Conservation (phyloP, 1,140 invertebrate genomes). For the Diploscapter pachys region DNA sequence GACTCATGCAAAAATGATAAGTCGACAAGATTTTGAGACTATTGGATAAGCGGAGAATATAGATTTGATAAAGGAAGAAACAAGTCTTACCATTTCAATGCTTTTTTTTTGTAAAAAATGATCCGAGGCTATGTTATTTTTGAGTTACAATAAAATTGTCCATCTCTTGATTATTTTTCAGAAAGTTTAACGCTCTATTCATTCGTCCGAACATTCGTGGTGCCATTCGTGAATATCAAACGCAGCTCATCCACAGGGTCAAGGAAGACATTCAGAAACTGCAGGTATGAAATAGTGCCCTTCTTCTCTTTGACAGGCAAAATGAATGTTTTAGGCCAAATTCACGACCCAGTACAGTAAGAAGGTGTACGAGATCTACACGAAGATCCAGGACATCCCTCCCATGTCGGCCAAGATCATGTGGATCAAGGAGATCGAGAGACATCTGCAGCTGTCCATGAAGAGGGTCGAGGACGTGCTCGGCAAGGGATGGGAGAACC, state of each 20-base stretch:
- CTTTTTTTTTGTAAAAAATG: no score
- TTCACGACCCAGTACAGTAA: conserved; percentile 33
- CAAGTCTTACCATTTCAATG: no score
- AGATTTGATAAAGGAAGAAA: no score
- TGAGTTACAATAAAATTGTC: no score
- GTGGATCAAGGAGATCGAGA: conserved; percentile 94
- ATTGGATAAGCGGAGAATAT: no score
- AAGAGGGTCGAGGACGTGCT: conserved; percentile 94
- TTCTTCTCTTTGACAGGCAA: no score
- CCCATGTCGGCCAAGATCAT: conserved; percentile 95
- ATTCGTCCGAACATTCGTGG: conserved; percentile 94
- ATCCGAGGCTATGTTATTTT: no score
- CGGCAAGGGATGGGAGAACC: conserved; percentile 95
- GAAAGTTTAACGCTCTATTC: conserved; percentile 95
- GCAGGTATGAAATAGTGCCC: conserved; percentile 74
- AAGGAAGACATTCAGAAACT: conserved; percentile 97
- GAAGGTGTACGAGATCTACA: conserved; percentile 75
- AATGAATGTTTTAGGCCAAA: conserved; percentile 13
- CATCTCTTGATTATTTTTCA: conserved; percentile 53
- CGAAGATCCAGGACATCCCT: conserved; percentile 84
- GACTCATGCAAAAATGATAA: no score
- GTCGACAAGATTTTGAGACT: no score
- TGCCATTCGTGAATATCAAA: conserved; percentile 97
- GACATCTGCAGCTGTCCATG: conserved; percentile 93
- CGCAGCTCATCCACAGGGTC: conserved; percentile 94